Evolutionary conservation across 2,888 invertebrate genomes (phyloP), one percentile per base, ranked within the genome.

Genomic region (Metellina segmentata): DNA sequence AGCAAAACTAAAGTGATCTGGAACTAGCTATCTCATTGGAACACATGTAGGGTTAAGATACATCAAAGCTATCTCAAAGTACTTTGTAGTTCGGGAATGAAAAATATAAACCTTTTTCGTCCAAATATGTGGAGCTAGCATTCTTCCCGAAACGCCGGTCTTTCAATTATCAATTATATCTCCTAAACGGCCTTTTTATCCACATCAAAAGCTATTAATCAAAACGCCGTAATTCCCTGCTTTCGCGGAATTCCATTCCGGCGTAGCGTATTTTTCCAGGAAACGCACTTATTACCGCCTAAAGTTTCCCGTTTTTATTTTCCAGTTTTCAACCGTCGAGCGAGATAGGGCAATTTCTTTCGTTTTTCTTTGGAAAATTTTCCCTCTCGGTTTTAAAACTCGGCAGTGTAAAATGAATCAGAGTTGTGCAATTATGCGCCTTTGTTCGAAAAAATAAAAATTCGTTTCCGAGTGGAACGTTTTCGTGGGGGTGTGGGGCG

Each of bases 161-260:
- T 9, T 61, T 61, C 61, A 61, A 61, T 8, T 61, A 61, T 16
- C 61, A 61, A 61, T 61, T 61, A 61, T 16, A 9, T 16, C 16
- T 16, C 11, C 61, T 16, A 16, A 61, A 61, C 13, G 13, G 13
- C 16, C 16, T 61, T 61, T 61, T 16, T 16, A 8, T 61, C 61
- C 61, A 8, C 61, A 61, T 61, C 61, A 61, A 75, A 72, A 85
- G 71, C 74, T 53, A 85, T 85, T 85, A 85, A 85, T 85, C 85
- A 85, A 85, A 85, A 85, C 75, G 61, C 85, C 74, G 53, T 85
- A 85, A 85, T 85, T 75, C 74, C 75, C 74, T 74, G 61, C 52
- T 75, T 75, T 75, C 74, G 71, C 70, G 52, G 72, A 82, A 85
- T 85, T 75, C 74, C 85, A 85, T 85, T 85, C 53, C 75, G 13